Base-by-base conservation (phyloP, 2,888 invertebrate genomes). In the Monopis laevigella region DNA sequence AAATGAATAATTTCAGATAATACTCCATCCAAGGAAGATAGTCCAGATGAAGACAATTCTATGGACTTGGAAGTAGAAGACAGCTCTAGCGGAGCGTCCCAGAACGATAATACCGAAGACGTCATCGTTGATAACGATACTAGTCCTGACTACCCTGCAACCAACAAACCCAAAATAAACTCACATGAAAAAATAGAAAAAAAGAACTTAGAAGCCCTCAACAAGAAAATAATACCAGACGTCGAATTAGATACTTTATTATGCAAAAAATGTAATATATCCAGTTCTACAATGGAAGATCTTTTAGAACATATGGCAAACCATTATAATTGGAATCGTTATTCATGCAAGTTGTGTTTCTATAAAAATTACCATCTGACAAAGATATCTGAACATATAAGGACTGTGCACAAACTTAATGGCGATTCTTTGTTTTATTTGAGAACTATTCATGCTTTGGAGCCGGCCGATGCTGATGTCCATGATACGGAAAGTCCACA, bases 341-440 rank as follows among this genome's bases (percentile, higher is more conserved):
- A 87, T 58, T 87, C 88, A 42, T 93, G 93, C 57, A 88, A 86
- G 53, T 64, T 88, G 12, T 93, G 93, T 62, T 82, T 85, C 39
- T 91, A 84, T 55, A 86, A 86, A 55, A 84, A 87, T 45, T 88
- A 86, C 49, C 70, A 83, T 10, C 87, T 86, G 50, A 83, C 83
- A 36, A 86, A 87, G 48, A 83, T 88, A 32, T 82, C 86, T 1
- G 83, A 84, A 45, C 90, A 90, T 55, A 83, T 87, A 1, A 84
- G 83, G 48, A 73, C 82, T 46, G 74, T 82, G 1, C 89, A 90
- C 55, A 83, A 84, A 50, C 70, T 86, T 21, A 83, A 82, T 41
- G 74, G 78, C 3, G 83, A 84, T 51, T 71, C 71, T 6, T 83
- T 84, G 45, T 80, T 80, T 48, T 75, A 74, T 49, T 67, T 58